These are phyloP conservation scores for Drosophila arawakana DNA, from an alignment of 1,140 invertebrate species.

Conservation along the genomic window DNA sequence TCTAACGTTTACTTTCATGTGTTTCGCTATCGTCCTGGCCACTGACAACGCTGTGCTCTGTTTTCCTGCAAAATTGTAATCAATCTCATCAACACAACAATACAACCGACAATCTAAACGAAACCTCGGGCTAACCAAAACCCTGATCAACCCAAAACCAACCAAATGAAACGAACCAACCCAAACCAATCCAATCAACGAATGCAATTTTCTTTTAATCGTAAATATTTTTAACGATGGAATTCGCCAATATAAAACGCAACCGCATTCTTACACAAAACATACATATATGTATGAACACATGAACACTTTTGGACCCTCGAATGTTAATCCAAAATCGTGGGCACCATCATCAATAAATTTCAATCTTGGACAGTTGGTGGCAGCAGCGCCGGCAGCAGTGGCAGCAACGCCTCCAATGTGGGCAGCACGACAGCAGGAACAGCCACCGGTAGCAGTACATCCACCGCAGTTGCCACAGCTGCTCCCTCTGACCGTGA, in stretches of 20 bases:
- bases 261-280: constrained; percentile 47
- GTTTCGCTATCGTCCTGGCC: constrained; percentile 40
- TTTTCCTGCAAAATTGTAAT: constrained; percentile 67
- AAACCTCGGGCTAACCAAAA: background rate
- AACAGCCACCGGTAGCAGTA: constrained; percentile 70
- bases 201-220: constrained; percentile 82
- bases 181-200: constrained; percentile 80
- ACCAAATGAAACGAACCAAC: constrained; percentile 20
- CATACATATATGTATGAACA: constrained; percentile 1
- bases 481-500: constrained; percentile 33
- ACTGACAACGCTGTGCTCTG: constrained; percentile 11
- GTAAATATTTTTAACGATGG: constrained; percentile 82
- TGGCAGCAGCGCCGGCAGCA: constrained; percentile 74
- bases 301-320: constrained; percentile 7
- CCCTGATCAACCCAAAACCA: constrained; percentile 24
- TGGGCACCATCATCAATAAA: constrained; percentile 70
- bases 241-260: constrained; percentile 67
- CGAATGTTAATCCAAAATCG: constrained; percentile 17
- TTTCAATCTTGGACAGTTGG: constrained; percentile 78
- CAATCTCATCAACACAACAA: constrained; percentile 79
- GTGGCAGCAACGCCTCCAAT: constrained; percentile 75
- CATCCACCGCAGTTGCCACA: constrained; percentile 63
- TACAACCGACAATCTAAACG: constrained; percentile 46
- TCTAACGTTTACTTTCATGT: constrained; percentile 72
- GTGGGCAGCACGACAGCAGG: constrained; percentile 71